Percentiles rank a stretch among this genome's conserved stretches.
Conservation (phyloP, 2,888 invertebrate species). For the Patella pellucida region DNA sequence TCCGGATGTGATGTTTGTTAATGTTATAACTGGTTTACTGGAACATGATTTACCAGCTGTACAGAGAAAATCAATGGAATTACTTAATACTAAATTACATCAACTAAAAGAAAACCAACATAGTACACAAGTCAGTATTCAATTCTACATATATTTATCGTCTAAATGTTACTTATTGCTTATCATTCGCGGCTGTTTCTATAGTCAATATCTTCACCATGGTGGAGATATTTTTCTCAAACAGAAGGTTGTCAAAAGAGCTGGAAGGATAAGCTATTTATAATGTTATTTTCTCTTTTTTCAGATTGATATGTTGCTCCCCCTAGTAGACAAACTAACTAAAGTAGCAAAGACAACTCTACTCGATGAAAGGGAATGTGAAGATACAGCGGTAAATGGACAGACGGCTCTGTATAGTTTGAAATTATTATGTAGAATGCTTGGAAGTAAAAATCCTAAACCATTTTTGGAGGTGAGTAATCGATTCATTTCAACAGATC, state of each 20-base stretch:
- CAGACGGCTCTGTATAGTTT: slow-evolving; percentile 87
- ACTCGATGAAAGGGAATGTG: slow-evolving; percentile 73
- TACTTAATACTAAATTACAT: slow-evolving; percentile 86
- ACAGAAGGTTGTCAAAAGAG: background rate
- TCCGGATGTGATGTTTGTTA: slow-evolving; percentile 83
- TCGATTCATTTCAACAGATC: background rate
- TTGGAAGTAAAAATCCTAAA: slow-evolving; percentile 79
- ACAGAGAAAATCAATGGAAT: slow-evolving; percentile 85
- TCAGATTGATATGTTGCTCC: slow-evolving; percentile 42
- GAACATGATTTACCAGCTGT: slow-evolving; percentile 81
- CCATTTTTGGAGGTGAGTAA: slow-evolving; percentile 78
- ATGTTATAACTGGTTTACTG: slow-evolving; percentile 81
- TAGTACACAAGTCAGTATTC: slow-evolving; percentile 45
- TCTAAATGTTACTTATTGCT: background rate
- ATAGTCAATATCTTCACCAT: background rate
- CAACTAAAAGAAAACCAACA: slow-evolving; percentile 77
- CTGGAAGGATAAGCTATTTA: background rate
- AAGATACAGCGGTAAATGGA: slow-evolving; percentile 79
- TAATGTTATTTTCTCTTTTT: slow-evolving; percentile 11
- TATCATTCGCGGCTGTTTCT: background rate
- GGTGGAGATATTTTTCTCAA: background rate
- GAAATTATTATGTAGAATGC: slow-evolving; percentile 83
- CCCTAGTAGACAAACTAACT: slow-evolving; percentile 49
- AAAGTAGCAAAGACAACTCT: slow-evolving; percentile 56
- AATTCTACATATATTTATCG: slow-evolving; percentile 5